phyloP scores from a whole-genome alignment of 2,888 invertebrate genomes.

The Yponomeuta evonymella region DNA sequence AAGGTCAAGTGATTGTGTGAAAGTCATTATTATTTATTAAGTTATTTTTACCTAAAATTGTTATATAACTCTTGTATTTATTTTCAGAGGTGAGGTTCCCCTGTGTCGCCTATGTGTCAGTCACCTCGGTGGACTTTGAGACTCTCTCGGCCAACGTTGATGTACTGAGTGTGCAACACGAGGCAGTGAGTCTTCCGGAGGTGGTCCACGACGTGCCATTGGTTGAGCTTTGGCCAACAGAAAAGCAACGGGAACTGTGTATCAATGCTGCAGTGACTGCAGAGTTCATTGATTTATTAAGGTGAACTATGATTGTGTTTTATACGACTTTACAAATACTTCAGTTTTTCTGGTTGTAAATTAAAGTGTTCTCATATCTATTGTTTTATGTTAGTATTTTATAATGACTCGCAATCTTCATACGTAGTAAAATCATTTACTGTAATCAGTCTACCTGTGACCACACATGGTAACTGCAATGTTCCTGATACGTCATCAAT shows the following conservation, averaged over 20 bases:
- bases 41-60: neutral
- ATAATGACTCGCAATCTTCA: too few species aligned
- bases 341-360: too few species aligned
- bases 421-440: too few species aligned
- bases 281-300: slow-evolving; percentile 78
- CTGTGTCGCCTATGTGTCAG: slow-evolving; percentile 77
- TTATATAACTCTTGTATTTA: neutral
- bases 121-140: slow-evolving; percentile 73
- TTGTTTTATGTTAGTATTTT: too few species aligned
- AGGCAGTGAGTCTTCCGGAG: slow-evolving; percentile 76
- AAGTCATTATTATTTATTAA: too few species aligned
- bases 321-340: neutral
- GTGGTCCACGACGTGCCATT: slow-evolving; percentile 76
- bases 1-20: too few species aligned
- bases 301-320: slow-evolving; percentile 34
- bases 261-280: slow-evolving; percentile 78
- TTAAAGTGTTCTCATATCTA: too few species aligned
- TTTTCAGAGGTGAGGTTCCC: slow-evolving; percentile 78
- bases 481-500: too few species aligned
- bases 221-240: slow-evolving; percentile 79
- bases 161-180: slow-evolving; percentile 80
- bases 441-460: too few species aligned
- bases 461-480: too few species aligned
- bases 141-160: slow-evolving; percentile 75
- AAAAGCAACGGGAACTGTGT: slow-evolving; percentile 74